Percentiles rank a stretch among this genome's conserved stretches.
Conservation (phyloP, 2,113 vertebrate genomes). For the Sapayoa aenigma region DNA sequence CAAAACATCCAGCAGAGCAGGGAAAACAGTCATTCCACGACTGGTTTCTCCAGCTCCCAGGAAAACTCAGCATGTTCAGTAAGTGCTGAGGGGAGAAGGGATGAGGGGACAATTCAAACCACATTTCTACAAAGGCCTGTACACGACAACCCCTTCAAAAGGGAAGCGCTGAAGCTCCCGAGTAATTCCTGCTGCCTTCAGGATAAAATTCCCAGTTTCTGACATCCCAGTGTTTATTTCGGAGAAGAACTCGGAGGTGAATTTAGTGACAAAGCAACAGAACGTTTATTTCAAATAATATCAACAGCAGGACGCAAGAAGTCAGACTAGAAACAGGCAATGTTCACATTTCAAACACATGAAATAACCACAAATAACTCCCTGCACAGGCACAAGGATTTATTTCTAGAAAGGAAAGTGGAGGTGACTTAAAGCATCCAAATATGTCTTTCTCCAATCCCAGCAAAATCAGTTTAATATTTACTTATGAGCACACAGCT, state of each 20-base stretch:
- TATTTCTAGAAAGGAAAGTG: background rate
- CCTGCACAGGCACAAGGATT: background rate
- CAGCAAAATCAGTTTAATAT: background rate
- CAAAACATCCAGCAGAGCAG: background rate
- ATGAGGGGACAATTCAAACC: background rate
- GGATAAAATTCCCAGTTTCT: accelerated
- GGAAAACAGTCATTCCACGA: background rate
- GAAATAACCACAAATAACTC: background rate
- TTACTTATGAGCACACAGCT: background rate
- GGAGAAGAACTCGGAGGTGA: background rate
- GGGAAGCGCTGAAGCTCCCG: background rate
- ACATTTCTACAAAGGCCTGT: background rate
- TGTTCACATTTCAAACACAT: background rate
- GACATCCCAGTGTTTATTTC: background rate
- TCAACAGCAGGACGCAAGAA: background rate
- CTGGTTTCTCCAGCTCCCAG: background rate
- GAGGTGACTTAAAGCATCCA: background rate
- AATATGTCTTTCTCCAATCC: background rate
- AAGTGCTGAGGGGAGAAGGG: background rate
- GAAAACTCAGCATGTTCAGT: background rate
- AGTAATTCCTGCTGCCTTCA: background rate
- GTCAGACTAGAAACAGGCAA: background rate
- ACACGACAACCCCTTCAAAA: background rate
- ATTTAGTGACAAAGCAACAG: background rate
- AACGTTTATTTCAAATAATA: background rate